A percentile compares a stretch with the other conserved stretches of the same genome.
Evolutionary conservation across 2,113 vertebrate genomes (phyloP).

Genomic region (Acrocephalus kingi): DNA sequence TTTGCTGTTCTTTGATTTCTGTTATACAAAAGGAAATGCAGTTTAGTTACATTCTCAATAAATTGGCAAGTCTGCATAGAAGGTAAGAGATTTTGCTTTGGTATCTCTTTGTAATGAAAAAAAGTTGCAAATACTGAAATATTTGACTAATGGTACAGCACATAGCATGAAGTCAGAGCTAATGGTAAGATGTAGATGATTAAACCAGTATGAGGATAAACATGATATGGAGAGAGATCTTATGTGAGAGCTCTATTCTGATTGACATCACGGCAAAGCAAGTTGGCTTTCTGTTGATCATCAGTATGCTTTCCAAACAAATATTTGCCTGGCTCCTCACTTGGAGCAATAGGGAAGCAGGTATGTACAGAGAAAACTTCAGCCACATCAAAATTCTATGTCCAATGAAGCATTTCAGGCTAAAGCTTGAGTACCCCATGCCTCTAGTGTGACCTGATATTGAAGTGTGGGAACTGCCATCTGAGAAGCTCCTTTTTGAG

Average conservation of each 20-base stretch:
- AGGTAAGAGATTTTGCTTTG: not conserved
- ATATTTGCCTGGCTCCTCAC: not conserved
- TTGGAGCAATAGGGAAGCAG: not conserved
- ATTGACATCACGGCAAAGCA: not conserved
- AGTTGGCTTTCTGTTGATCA: not conserved
- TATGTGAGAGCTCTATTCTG: fast-evolving
- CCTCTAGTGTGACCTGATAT: fast-evolving
- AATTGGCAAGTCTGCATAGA: not conserved
- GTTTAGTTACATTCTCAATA: not conserved
- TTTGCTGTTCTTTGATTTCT: not conserved
- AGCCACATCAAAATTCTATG: not conserved
- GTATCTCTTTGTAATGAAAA: not conserved
- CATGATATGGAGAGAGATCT: not conserved
- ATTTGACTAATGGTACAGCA: not conserved
- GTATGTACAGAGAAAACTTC: not conserved
- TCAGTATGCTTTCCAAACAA: not conserved
- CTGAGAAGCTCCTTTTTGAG: not conserved
- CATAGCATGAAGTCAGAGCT: not conserved
- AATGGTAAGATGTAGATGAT: not conserved
- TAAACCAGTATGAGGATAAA: not conserved
- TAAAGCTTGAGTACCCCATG: not conserved
- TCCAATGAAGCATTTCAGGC: not conserved
- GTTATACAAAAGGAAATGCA: not conserved
- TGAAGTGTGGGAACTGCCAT: not conserved
- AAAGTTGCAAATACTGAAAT: not conserved